Percentiles rank a stretch among this genome's conserved stretches.
Conservation (phyloP, 2,888 invertebrate genomes). For the Agapostemon virescens region DNA sequence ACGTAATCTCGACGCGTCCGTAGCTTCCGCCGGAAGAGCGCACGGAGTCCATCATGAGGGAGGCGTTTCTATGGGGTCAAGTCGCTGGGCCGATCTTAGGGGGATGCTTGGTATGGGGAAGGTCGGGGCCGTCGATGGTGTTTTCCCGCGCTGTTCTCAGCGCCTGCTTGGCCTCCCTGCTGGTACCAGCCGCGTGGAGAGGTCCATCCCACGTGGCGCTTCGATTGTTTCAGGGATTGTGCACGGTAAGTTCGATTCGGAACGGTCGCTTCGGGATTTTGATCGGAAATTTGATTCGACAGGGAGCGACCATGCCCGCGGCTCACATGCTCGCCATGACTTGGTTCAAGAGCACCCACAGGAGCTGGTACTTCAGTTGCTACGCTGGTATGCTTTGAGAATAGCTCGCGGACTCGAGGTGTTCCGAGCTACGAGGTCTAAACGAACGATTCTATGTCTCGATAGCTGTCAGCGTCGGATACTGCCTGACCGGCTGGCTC, state of each 20-base stretch:
- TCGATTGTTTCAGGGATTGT: conserved; percentile 82
- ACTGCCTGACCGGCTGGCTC: conserved; percentile 82
- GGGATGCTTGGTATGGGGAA: conserved; percentile 82
- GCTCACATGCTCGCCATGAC: conserved; percentile 84
- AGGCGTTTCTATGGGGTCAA: conserved; percentile 84
- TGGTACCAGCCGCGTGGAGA: conserved; percentile 83
- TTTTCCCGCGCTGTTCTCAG: conserved; percentile 83
- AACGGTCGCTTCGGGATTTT: too few species aligned
- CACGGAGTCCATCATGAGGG: conserved; percentile 82
- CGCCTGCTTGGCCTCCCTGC: conserved; percentile 82
- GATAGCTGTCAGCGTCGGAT: conserved; percentile 82
- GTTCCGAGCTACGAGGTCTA: too few species aligned
- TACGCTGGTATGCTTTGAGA: conserved; percentile 80
- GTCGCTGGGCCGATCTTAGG: conserved; percentile 82
- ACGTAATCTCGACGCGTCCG: too few species aligned
- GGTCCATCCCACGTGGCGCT: conserved; percentile 83
- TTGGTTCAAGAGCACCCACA: conserved; percentile 83
- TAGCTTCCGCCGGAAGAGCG: conserved; percentile 82
- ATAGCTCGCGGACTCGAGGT: not conserved
- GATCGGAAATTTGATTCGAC: conserved; percentile 52
- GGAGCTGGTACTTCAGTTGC: conserved; percentile 83
- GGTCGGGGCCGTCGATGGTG: conserved; percentile 82
- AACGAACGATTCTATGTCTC: not conserved
- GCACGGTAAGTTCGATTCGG: conserved; percentile 83
- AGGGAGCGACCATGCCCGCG: conserved; percentile 84